Conservation (phyloP, 1,140 invertebrate species). For the Hylaeus anthracinus region DNA sequence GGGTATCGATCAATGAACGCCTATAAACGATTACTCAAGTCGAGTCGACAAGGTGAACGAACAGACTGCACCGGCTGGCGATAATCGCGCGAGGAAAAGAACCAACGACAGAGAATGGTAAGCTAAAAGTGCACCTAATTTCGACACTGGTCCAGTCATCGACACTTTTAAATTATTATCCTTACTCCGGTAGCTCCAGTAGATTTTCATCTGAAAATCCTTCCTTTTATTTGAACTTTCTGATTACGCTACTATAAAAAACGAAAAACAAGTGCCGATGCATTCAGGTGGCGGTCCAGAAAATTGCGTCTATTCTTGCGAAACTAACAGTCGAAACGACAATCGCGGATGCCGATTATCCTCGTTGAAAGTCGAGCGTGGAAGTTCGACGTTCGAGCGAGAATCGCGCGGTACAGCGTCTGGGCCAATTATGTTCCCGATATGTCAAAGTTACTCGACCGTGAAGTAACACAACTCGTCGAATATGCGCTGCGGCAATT, state of each 20-base stretch:
- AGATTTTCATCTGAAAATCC: no score
- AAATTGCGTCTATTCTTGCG: neutral
- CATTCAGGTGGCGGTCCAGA: neutral
- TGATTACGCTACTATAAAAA: no score
- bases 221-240: no score
- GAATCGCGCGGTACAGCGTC: slow-evolving; percentile 1
- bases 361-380: neutral
- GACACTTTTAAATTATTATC: no score
- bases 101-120: no score
- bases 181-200: no score
- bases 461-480: slow-evolving; percentile 39
- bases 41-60: slow-evolving; percentile 24
- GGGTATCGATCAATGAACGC: slow-evolving; percentile 28
- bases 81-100: neutral
- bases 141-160: no score
- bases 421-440: slow-evolving; percentile 35
- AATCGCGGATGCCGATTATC: neutral
- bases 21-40: neutral
- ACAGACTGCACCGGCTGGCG: neutral
- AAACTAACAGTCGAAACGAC: no score
- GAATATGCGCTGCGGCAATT: slow-evolving; percentile 35
- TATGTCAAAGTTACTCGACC: slow-evolving; percentile 36
- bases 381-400: neutral
- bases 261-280: no score
- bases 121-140: no score